These are phyloP conservation scores for Diadegma fenestrale DNA, from an alignment of 2,888 invertebrate genomes.

Conservation along the genomic window DNA sequence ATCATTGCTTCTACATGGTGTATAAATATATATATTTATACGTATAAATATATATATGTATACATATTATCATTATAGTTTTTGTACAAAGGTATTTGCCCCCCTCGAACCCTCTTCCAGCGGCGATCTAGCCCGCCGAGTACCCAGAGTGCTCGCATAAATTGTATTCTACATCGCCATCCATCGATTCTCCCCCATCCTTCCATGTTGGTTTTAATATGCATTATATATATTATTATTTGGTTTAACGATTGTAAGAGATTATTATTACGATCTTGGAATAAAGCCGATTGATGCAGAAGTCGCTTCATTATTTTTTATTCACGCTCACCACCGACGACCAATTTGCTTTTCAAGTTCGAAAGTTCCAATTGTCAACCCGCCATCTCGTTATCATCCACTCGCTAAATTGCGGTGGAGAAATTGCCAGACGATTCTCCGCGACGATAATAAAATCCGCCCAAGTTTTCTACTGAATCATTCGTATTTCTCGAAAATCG, in stretches of 20 bases:
- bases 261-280: conserved; percentile 77
- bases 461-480: neutral
- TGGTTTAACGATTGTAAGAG: conserved; percentile 77
- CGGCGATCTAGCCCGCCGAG: conserved; percentile 75
- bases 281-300: conserved; percentile 78
- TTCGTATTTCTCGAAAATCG: neutral
- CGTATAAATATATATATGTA: conserved; percentile 76
- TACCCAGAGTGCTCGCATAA: conserved; percentile 77
- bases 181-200: conserved; percentile 69
- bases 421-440: too few species aligned
- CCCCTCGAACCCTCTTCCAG: conserved; percentile 68
- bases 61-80: conserved; percentile 81
- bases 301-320: neutral
- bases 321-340: neutral
- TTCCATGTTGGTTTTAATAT: conserved; percentile 78
- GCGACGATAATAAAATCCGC: neutral
- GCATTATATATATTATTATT: conserved; percentile 78
- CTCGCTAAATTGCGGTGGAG: too few species aligned
- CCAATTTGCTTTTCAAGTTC: neutral
- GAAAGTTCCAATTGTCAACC: neutral
- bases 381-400: too few species aligned
- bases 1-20: conserved; percentile 81
- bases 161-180: conserved; percentile 73
- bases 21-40: conserved; percentile 78
- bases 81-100: conserved; percentile 83